phyloP scores from a whole-genome alignment of 2,113 vertebrate genomes.

The Mustelus asterias region DNA sequence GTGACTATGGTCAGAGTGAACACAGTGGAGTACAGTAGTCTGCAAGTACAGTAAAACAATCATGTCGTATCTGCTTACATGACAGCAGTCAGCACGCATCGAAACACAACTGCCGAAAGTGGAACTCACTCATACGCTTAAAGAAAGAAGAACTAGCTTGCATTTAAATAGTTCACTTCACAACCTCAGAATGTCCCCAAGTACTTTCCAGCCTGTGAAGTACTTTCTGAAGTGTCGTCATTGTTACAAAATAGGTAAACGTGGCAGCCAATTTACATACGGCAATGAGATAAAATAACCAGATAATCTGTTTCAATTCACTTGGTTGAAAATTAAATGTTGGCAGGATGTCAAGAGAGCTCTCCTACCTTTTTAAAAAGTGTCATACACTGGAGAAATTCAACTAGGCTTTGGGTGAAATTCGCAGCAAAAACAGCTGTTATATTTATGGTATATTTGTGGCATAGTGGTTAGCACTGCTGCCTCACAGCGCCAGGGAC shows the following conservation, averaged over 20 bases:
- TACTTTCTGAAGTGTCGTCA: neutral
- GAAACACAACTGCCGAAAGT: neutral
- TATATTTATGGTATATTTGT: too few species aligned
- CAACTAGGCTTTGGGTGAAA: neutral
- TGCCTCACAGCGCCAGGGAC: too few species aligned
- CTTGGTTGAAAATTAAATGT: neutral
- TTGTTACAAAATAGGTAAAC: neutral
- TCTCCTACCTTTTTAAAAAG: neutral
- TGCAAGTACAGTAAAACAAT: neutral
- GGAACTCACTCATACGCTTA: neutral
- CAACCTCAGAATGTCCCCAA: neutral
- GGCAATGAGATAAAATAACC: neutral
- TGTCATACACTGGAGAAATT: neutral
- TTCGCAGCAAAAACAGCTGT: neutral
- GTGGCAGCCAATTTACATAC: neutral
- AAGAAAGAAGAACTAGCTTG: neutral
- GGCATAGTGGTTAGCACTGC: too few species aligned
- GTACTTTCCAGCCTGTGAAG: neutral
- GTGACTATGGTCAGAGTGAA: neutral
- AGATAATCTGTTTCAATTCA: neutral
- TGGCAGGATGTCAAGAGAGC: neutral
- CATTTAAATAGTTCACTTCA: neutral
- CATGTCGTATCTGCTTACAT: neutral
- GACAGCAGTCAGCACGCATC: neutral
- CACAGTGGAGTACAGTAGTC: neutral